phyloP scores from a whole-genome alignment of 2,888 invertebrate genomes.

The Catocala fraxini region DNA sequence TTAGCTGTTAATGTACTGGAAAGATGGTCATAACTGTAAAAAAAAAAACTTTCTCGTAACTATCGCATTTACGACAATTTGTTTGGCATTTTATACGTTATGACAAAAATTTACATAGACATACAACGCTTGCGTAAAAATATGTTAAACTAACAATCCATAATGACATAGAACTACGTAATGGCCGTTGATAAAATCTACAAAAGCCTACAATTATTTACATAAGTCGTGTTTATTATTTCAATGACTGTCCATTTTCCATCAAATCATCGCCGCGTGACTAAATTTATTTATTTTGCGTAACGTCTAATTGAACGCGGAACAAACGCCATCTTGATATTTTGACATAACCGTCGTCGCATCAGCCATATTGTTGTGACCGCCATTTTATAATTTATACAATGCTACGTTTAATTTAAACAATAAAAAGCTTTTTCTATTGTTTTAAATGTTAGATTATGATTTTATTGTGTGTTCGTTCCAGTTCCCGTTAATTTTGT shows the following conservation, averaged over 20 bases:
- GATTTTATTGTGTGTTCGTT: constrained; percentile 41
- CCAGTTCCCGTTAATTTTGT: constrained; percentile 51
- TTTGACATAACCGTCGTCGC: constrained; percentile 40
- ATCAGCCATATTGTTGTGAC: constrained; percentile 8
- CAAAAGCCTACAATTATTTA: constrained; percentile 14
- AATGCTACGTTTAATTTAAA: constrained; percentile 36
- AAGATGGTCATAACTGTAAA: not conserved
- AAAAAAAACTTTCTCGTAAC: constrained; percentile 16
- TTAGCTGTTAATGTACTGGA: not conserved
- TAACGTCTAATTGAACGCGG: constrained; percentile 45
- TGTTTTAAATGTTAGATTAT: constrained; percentile 46
- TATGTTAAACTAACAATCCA: constrained; percentile 4
- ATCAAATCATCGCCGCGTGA: constrained; percentile 33
- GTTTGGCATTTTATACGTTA: constrained; percentile 2
- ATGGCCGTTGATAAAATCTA: constrained; percentile 9
- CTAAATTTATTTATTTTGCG: constrained; percentile 50
- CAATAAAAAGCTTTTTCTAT: constrained; percentile 45
- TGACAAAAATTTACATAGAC: constrained; percentile 12
- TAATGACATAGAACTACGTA: constrained; percentile 10
- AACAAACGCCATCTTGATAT: constrained; percentile 40
- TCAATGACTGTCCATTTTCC: constrained; percentile 33
- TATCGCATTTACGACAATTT: constrained; percentile 1
- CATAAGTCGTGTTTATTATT: constrained; percentile 27
- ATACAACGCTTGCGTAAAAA: not conserved
- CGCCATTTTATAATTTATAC: constrained; percentile 15